These are phyloP conservation scores for Mallotus villosus DNA, from an alignment of 2,797 vertebrate species.

Conservation along the genomic window DNA sequence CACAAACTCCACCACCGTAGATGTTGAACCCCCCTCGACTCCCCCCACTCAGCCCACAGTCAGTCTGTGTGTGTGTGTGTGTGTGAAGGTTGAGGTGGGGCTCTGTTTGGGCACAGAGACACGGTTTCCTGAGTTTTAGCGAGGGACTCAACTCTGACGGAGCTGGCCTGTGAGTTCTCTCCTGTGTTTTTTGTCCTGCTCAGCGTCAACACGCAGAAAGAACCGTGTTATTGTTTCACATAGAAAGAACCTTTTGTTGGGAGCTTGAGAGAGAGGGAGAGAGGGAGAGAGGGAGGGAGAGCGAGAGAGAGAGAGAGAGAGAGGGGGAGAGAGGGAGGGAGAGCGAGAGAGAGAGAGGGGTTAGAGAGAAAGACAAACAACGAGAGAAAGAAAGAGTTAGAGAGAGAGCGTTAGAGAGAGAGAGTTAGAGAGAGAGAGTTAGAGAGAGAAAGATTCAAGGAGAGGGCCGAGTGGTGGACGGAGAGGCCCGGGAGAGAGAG, in stretches of 20 bases:
- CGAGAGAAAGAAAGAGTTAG: constrained; percentile 6
- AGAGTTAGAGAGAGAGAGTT: constrained; percentile 4
- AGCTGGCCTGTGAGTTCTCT: not conserved
- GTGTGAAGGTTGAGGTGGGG: constrained; percentile 6
- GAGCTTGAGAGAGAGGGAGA: not conserved
- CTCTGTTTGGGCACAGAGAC: not conserved
- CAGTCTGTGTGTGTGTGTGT: constrained; percentile 8
- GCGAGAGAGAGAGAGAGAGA: constrained; percentile 24
- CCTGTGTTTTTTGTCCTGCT: constrained; percentile 2
- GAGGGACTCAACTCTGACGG: not conserved
- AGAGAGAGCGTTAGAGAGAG: not conserved
- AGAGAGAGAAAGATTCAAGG: not conserved
- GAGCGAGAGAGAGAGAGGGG: not conserved
- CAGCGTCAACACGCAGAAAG: no score
- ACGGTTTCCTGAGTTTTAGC: not conserved
- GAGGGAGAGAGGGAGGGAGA: not conserved
- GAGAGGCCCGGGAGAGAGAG: not conserved
- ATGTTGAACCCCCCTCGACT: constrained; percentile 46
- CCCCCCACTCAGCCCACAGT: constrained; percentile 3
- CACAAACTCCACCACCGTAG: constrained; percentile 29
- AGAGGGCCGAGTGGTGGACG: not conserved
- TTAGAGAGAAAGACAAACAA: no score
- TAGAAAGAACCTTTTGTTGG: no score
- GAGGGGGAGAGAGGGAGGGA: not conserved
- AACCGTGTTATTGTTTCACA: no score